Conservation (phyloP, 2,797 vertebrate genomes). For the Crocidura indochinensis region DNA sequence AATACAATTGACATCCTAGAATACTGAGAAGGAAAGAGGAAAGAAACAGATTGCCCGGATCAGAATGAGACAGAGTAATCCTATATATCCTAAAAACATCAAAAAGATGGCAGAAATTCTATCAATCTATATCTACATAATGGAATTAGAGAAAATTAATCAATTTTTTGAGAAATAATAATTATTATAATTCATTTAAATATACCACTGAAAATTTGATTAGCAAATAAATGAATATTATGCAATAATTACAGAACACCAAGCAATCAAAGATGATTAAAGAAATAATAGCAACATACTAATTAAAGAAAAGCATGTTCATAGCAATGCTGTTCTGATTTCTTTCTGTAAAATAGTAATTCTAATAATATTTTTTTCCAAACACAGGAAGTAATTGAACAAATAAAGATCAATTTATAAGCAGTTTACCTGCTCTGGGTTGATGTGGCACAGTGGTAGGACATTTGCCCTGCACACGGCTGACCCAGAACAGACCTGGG, state of each 20-base stretch:
- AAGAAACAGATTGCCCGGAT: not conserved
- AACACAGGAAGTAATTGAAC: not conserved
- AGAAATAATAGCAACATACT: not conserved
- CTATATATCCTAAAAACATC: not conserved
- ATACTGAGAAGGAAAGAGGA: not conserved
- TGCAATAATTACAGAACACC: not conserved
- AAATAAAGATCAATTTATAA: not conserved
- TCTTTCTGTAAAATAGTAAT: not conserved
- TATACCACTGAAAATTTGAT: conserved; percentile 9
- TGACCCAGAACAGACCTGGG: no score
- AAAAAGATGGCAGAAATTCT: not conserved
- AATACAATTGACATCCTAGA: conserved; percentile 22
- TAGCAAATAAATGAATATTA: conserved; percentile 1
- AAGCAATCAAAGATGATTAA: not conserved
- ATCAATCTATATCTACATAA: not conserved
- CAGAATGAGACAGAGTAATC: not conserved
- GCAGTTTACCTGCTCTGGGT: not conserved
- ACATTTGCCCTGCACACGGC: no score
- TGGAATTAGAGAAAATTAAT: not conserved
- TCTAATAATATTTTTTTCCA: not conserved
- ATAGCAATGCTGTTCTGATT: not conserved
- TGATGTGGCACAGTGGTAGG: not conserved
- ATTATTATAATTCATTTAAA: not conserved
- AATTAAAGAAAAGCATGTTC: not conserved
- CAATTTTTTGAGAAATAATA: conserved; percentile 29